phyloP scores from a whole-genome alignment of 2,113 vertebrate genomes.

The Erythrocercus mccallii region DNA sequence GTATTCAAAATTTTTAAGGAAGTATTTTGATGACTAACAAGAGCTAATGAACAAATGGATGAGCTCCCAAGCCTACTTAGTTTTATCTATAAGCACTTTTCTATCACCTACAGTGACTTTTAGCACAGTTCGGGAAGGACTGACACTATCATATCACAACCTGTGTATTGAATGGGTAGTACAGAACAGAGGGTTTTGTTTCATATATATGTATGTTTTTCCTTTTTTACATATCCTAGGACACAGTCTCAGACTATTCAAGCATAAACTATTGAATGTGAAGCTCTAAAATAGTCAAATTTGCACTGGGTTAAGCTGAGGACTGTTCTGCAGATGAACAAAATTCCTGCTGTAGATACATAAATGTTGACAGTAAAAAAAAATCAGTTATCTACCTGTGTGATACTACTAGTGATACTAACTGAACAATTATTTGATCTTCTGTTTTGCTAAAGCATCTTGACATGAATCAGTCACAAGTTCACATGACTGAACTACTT shows the following conservation, averaged over 20 bases:
- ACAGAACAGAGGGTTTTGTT: not conserved
- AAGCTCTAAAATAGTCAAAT: not conserved
- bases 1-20: not conserved
- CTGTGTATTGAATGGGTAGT: not conserved
- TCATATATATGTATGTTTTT: not conserved
- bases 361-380: not conserved
- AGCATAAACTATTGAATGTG: not conserved
- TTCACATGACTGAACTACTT: not conserved
- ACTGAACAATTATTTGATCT: not conserved
- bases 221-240: not conserved
- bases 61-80: not conserved
- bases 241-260: not conserved
- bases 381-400: not conserved
- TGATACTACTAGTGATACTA: not conserved
- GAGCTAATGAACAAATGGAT: not conserved
- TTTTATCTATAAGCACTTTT: not conserved
- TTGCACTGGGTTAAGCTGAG: not conserved
- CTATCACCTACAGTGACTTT: not conserved
- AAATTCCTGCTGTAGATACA: not conserved
- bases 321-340: not conserved
- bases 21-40: not conserved
- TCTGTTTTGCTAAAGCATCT: not conserved
- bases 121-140: not conserved
- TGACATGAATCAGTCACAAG: not conserved
- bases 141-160: not conserved